Evolutionary conservation across 2,797 vertebrate species (phyloP).

Genomic region (Pygocentrus nattereri): DNA sequence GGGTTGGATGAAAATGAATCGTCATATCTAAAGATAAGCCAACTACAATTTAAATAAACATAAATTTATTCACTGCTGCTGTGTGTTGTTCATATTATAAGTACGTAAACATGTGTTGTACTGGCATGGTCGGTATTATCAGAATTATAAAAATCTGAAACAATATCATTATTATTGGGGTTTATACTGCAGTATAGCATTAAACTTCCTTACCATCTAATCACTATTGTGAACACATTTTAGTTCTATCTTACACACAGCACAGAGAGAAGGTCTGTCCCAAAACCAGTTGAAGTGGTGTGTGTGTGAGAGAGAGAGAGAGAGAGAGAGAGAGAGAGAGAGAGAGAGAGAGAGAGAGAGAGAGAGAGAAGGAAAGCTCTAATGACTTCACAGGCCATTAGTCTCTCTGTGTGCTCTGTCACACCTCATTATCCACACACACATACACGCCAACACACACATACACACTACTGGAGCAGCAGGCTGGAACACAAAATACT

Average conservation of each 20-base stretch:
- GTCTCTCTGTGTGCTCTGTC: constrained; percentile 80
- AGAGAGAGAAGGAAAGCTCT: constrained; percentile 45
- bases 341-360: constrained; percentile 22
- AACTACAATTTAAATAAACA: too few species aligned
- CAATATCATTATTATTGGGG: not conserved
- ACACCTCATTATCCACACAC: constrained; percentile 82
- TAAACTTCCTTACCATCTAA: not conserved
- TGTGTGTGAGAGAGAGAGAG: constrained; percentile 12
- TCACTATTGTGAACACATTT: not conserved
- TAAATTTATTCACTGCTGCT: too few species aligned
- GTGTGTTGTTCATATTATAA: too few species aligned
- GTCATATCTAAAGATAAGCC: not conserved
- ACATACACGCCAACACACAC: constrained; percentile 50
- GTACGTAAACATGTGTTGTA: too few species aligned
- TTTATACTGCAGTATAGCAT: too few species aligned
- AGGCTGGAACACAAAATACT: constrained; percentile 47
- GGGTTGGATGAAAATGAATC: not conserved
- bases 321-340: constrained; percentile 21
- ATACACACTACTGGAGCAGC: constrained; percentile 37
- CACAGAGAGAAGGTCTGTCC: constrained; percentile 26
- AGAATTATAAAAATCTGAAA: not conserved
- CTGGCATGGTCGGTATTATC: not conserved
- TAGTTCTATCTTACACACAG: constrained; percentile 6
- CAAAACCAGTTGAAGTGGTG: constrained; percentile 34
- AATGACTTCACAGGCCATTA: constrained; percentile 75